Base-by-base conservation (phyloP, 2,113 vertebrate species). In the Cranoglanis bouderius region DNA sequence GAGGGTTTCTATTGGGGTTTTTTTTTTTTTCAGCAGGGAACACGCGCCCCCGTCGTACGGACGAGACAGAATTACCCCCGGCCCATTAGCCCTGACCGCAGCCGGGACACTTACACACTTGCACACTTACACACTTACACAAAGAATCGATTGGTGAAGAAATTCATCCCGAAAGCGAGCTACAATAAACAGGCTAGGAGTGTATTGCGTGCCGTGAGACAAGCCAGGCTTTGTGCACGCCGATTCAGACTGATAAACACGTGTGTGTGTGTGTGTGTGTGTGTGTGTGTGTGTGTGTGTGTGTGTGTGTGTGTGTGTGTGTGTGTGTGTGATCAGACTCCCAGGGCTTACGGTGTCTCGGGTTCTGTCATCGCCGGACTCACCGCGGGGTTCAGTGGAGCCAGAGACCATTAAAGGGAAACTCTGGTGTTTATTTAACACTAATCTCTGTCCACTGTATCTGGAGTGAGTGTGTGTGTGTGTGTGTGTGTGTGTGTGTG, bases 211-310 rank as follows among this genome's bases (percentile, higher is more conserved):
- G 12, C 13, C 7, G 12, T 24, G 74, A 24, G 65, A 90, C 86
- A 90, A 88, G 38, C 16, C 26, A 51, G 85, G 29, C 86, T 83
- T 88, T 88, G 86, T 89, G 61, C 65, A 40, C 55, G n/a, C 53
- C 43, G 77, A 82, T 65, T 86, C 72, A 84, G 70, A 43, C 10
- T 84, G 86, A 89, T 84, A 85, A 57, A 86, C 70, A 82, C 65
- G 53, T 57, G 70, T 57, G 59, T 84, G 86, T 78, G 77, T 43
- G 40, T 43, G 40, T 43, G 40, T 43, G 40, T 43, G 40, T 43
- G 40, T 43, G 40, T 43, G 40, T 43, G 40, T 43, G 40, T 43
- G 40, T 46, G 43, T 6, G 43, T 6, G 43, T 6, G 43, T 6
- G 43, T 46, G 43, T 46, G 43, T 46, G 43, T 10, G 46, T 49